A percentile compares a stretch with the other conserved stretches of the same genome.
phyloP scores from a whole-genome alignment of 1,140 invertebrate species.

The Neotoxoptera formosana region DNA sequence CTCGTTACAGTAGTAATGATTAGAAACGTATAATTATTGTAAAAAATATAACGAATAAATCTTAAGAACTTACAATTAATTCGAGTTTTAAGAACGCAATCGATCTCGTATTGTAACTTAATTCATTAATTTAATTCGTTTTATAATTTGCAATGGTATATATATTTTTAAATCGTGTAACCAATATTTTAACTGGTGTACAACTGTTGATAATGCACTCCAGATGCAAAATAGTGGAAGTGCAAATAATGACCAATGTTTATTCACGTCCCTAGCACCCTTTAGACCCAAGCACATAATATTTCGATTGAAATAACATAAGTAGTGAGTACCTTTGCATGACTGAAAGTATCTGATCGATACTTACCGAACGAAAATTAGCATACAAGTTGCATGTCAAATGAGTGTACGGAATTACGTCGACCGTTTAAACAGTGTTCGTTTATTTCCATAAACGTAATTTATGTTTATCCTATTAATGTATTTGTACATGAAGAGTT shows the following conservation, averaged over 20 bases:
- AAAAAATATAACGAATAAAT: too few species aligned
- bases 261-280: too few species aligned
- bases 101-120: neutral
- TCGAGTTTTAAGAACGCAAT: neutral
- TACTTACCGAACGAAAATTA: neutral
- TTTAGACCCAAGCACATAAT: too few species aligned
- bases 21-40: too few species aligned
- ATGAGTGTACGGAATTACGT: neutral
- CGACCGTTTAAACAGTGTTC: neutral
- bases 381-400: neutral
- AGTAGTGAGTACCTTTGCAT: neutral
- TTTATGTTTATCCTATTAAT: slow-evolving; percentile 1
- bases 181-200: neutral
- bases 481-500: neutral
- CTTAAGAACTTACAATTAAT: too few species aligned
- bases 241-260: too few species aligned
- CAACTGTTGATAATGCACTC: too few species aligned
- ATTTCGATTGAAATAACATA: neutral
- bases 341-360: neutral
- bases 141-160: neutral
- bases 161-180: neutral
- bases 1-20: too few species aligned
- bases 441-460: neutral
- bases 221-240: too few species aligned
- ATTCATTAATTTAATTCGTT: neutral